Conservation (phyloP, 2,888 invertebrate species). For the Elmis aenea region DNA sequence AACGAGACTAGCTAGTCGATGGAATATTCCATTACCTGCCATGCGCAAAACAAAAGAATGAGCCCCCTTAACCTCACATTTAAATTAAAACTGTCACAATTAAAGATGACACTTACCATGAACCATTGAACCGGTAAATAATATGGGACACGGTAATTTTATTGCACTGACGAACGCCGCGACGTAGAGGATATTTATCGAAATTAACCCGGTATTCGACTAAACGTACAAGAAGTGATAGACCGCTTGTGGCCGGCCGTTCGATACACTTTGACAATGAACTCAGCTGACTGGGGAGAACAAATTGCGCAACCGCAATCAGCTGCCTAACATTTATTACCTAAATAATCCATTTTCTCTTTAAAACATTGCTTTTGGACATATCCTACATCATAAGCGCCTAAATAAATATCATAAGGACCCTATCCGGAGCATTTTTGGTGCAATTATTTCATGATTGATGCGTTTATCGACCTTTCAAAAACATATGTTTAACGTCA, state of each 20-base stretch:
- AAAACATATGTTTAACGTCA: conserved; percentile 30
- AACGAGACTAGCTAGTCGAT: conserved; percentile 33
- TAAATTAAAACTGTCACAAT: conserved; percentile 16
- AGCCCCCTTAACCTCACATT: conserved; percentile 36
- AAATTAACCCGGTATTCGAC: conserved; percentile 17
- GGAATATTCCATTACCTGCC: conserved; percentile 35
- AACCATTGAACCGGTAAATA: conserved; percentile 3
- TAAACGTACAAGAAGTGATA: conserved; percentile 28
- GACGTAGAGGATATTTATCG: conserved; percentile 13
- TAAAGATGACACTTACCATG: conserved; percentile 20
- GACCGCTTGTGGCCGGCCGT: conserved; percentile 31
- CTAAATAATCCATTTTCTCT: no score
- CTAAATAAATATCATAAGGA: no score
- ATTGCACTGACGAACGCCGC: conserved; percentile 12
- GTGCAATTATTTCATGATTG: neutral
- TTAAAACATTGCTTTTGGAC: neutral
- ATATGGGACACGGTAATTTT: conserved; percentile 12
- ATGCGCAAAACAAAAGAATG: conserved; percentile 33
- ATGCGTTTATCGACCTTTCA: neutral
- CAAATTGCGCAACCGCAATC: conserved; percentile 38
- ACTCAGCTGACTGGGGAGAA: conserved; percentile 41
- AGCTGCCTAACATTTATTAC: no score
- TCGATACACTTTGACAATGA: conserved; percentile 44
- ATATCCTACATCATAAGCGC: no score
- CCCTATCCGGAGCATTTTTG: no score